Evolutionary conservation across 2,888 invertebrate genomes (phyloP).

Genomic region (Erebia palarica): DNA sequence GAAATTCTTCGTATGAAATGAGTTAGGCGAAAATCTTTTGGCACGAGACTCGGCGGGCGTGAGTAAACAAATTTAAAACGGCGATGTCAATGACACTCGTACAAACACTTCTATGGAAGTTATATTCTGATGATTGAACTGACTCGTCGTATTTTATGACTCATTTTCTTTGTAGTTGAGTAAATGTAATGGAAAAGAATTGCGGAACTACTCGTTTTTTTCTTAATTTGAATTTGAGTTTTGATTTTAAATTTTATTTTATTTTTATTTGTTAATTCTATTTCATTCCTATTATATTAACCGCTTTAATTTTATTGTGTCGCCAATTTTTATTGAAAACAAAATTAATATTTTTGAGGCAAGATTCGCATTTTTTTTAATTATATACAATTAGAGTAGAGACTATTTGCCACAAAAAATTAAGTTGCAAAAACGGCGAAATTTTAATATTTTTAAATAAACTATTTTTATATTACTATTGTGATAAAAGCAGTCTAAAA

Average conservation of each 20-base stretch:
- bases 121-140: constrained; percentile 34
- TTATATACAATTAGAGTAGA: not conserved
- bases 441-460: not conserved
- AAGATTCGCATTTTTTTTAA: not conserved
- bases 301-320: too few relatives aligned
- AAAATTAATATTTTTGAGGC: not conserved
- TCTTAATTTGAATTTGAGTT: not conserved
- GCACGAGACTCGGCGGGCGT: constrained; percentile 56
- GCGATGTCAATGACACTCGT: constrained; percentile 68
- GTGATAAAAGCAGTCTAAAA: not conserved
- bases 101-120: constrained; percentile 54
- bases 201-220: too few relatives aligned
- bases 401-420: not conserved
- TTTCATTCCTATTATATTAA: not conserved
- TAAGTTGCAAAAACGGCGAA: not conserved
- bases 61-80: constrained; percentile 66
- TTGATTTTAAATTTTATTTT: not conserved
- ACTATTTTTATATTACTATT: not conserved
- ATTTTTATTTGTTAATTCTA: not conserved
- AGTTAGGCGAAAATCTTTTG: constrained; percentile 54
- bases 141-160: constrained; percentile 45
- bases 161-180: constrained; percentile 39
- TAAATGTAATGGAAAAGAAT: not conserved
- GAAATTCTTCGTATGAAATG: constrained; percentile 26
- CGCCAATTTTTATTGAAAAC: not conserved